Conservation (phyloP, 2,888 invertebrate genomes). For the Uloborus plumipes region DNA sequence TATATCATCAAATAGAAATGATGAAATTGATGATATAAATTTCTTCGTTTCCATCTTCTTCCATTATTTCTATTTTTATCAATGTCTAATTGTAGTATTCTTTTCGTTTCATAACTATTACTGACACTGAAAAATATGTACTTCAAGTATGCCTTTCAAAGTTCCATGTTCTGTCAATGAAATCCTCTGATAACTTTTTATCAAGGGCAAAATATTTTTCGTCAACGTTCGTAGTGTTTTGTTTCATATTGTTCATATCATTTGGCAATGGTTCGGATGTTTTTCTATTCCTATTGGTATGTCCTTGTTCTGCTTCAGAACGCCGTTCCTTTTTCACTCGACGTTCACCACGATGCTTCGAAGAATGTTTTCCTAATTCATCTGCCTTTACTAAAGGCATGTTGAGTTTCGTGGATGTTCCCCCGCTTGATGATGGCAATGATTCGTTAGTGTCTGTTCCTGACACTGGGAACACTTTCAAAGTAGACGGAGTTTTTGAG, state of each 20-base stretch:
- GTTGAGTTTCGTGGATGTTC: constrained; percentile 34
- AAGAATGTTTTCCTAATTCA: constrained; percentile 24
- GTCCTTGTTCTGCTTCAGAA: background rate
- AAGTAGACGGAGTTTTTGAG: constrained; percentile 36
- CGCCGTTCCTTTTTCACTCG: background rate
- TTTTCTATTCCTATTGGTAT: background rate
- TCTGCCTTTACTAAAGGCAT: constrained; percentile 59
- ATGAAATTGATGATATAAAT: background rate
- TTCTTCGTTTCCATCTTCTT: background rate
- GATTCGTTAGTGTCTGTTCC: constrained; percentile 33
- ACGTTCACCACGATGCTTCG: constrained; percentile 7
- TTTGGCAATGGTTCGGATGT: constrained; percentile 17
- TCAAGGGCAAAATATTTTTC: constrained; percentile 60
- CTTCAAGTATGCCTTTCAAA: constrained; percentile 24
- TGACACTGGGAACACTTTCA: constrained; percentile 24
- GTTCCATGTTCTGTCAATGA: constrained; percentile 57
- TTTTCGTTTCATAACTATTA: background rate
- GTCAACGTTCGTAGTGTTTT: constrained; percentile 17
- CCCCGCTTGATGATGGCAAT: constrained; percentile 40
- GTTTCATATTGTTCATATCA: constrained; percentile 13
- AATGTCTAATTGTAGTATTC: background rate
- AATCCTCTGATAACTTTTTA: constrained; percentile 55
- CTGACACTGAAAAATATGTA: background rate
- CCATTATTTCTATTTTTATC: background rate
- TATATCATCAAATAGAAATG: background rate